Percentiles rank a stretch among this genome's conserved stretches.
Conservation (phyloP, 1,140 invertebrate species). For the Hylyphantes graminicola region DNA sequence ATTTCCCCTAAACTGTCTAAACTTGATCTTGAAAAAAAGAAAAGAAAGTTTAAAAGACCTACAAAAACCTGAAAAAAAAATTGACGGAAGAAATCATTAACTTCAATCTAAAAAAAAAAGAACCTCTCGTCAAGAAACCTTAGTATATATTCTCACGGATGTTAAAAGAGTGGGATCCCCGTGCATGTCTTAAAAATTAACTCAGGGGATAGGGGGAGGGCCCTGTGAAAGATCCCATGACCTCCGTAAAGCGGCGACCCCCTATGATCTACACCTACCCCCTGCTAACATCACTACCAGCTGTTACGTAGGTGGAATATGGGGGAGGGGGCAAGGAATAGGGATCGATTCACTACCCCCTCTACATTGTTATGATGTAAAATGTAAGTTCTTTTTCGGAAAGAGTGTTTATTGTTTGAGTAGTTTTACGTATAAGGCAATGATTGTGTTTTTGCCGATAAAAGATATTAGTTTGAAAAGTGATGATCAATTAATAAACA, state of each 20-base stretch:
- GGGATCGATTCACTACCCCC: conserved; percentile 40
- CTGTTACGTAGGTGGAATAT: conserved; percentile 32
- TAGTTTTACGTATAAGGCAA: too few species aligned
- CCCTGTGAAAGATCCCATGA: conserved; percentile 26
- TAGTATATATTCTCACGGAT: conserved; percentile 33
- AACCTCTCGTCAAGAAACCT: conserved; percentile 6
- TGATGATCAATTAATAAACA: too few species aligned
- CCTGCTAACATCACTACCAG: conserved; percentile 27
- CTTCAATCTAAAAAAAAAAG: not conserved
- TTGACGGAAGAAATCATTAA: conserved; percentile 11
- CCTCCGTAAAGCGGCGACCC: conserved; percentile 1
- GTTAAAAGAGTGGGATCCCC: not conserved
- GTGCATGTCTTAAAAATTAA: conserved; percentile 16
- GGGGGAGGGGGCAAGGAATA: conserved; percentile 9
- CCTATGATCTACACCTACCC: not conserved
- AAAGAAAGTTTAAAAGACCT: not conserved
- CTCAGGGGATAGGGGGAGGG: conserved; percentile 18
- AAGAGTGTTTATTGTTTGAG: too few species aligned
- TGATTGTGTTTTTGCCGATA: too few species aligned
- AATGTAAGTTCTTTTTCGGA: too few species aligned
- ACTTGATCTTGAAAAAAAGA: not conserved
- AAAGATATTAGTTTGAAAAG: too few species aligned
- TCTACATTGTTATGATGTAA: not conserved
- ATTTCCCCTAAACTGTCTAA: too few species aligned
- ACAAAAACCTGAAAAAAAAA: not conserved